These are phyloP conservation scores for Drosophila testacea DNA, from an alignment of 2,888 invertebrate genomes.

Conservation along the genomic window DNA sequence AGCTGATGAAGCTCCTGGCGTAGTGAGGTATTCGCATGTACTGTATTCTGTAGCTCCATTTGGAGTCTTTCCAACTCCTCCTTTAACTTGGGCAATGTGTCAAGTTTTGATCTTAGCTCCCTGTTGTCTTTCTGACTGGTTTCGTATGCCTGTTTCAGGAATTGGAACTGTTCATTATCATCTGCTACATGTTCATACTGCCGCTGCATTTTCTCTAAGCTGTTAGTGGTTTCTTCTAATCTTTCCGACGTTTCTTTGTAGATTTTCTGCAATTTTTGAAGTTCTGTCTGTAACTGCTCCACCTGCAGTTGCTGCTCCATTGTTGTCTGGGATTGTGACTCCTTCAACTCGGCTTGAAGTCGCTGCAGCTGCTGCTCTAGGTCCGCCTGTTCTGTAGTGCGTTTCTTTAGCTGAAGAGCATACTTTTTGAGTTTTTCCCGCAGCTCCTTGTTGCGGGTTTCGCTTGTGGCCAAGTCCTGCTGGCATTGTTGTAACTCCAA, in stretches of 20 bases:
- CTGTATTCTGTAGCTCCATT: conserved; percentile 55
- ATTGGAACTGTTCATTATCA: conserved; percentile 9
- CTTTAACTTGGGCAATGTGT: conserved; percentile 12
- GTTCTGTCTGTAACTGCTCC: conserved; percentile 24
- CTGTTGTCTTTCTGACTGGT: conserved; percentile 9
- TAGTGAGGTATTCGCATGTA: conserved; percentile 41
- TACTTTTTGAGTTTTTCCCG: conserved; percentile 92
- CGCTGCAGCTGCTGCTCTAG: conserved; percentile 85
- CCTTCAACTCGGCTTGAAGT: conserved; percentile 31
- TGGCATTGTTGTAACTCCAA: conserved; percentile 85
- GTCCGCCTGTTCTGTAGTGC: conserved; percentile 88
- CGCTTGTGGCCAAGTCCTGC: conserved; percentile 78
- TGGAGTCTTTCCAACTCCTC: conserved; percentile 47
- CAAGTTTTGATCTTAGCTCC: conserved; percentile 25
- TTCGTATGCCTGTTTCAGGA: conserved; percentile 5
- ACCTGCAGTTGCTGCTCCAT: conserved; percentile 32
- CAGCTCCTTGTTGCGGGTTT: conserved; percentile 89
- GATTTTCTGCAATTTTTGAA: neutral
- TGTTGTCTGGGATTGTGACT: conserved; percentile 75
- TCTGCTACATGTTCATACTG: neutral
- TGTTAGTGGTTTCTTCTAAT: neutral
- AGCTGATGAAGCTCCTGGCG: conserved; percentile 43
- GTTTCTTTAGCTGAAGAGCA: conserved; percentile 91
- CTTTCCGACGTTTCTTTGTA: neutral
- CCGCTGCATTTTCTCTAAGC: conserved; percentile 3